Evolutionary conservation across 2,888 invertebrate genomes (phyloP).

Genomic region (Crematogaster levior): DNA sequence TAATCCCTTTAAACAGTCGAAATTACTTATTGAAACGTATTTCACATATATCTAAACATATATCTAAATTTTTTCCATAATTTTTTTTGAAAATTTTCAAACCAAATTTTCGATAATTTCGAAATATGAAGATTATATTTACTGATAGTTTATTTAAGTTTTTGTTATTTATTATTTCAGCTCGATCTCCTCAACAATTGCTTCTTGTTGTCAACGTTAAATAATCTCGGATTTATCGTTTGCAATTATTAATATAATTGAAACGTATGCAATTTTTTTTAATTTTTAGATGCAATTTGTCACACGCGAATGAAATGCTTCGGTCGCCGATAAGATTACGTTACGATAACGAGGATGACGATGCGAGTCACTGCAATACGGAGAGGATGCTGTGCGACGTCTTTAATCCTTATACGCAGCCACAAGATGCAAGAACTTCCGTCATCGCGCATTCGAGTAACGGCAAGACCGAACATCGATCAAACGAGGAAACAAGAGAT

Average conservation of each 20-base stretch:
- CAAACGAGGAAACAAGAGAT: slow-evolving; percentile 47
- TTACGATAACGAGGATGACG: slow-evolving; percentile 35
- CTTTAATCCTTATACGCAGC: background rate
- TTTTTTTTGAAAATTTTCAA: background rate
- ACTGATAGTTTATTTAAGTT: background rate
- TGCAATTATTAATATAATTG: background rate
- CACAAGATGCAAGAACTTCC: slow-evolving; percentile 63
- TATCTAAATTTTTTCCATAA: too few relatives aligned
- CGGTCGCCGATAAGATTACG: slow-evolving; percentile 36
- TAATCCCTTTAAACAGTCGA: too few relatives aligned
- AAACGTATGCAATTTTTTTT: background rate
- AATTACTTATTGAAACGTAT: too few relatives aligned
- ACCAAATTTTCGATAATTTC: background rate
- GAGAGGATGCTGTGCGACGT: background rate
- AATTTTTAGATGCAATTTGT: slow-evolving; percentile 49
- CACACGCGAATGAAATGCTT: slow-evolving; percentile 25
- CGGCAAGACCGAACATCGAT: slow-evolving; percentile 65
- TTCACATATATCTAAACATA: too few relatives aligned
- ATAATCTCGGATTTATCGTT: background rate
- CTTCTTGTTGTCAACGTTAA: background rate
- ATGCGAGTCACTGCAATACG: background rate
- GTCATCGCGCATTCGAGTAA: slow-evolving; percentile 69
- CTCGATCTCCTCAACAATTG: background rate
- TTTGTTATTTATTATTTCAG: background rate
- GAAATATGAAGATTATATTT: background rate